Evolutionary conservation across 1,140 invertebrate genomes (phyloP).

Genomic region (Zaprionus capensis): DNA sequence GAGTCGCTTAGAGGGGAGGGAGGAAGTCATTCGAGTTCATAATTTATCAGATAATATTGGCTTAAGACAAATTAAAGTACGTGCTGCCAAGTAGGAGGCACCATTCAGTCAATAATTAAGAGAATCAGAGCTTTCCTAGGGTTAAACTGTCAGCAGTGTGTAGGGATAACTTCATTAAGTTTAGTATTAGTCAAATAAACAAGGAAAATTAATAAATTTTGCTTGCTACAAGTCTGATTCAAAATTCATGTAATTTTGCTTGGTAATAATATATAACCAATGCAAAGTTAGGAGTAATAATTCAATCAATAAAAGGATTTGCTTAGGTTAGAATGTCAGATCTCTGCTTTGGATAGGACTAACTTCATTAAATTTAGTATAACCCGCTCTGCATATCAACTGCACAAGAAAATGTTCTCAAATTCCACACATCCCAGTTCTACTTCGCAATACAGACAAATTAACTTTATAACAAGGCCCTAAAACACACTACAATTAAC

Average conservation of each 20-base stretch:
- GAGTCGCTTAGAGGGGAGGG: not conserved
- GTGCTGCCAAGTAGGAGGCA: not conserved
- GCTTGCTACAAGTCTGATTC: too few relatives aligned
- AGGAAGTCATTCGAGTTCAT: not conserved
- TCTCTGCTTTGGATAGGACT: not conserved
- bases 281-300: not conserved
- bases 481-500: too few relatives aligned
- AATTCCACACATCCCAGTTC: not conserved
- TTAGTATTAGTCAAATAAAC: too few relatives aligned
- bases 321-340: not conserved
- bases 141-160: too few relatives aligned
- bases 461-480: too few relatives aligned
- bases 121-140: not conserved
- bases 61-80: not conserved
- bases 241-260: too few relatives aligned
- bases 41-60: constrained; percentile 5
- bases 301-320: not conserved
- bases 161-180: too few relatives aligned
- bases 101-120: not conserved
- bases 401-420: not conserved
- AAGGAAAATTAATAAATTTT: too few relatives aligned
- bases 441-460: too few relatives aligned
- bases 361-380: not conserved
- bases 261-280: too few relatives aligned
- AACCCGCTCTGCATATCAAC: not conserved